These are phyloP conservation scores for Thaleichthys pacificus DNA, from an alignment of 2,797 vertebrate genomes.

Conservation along the genomic window DNA sequence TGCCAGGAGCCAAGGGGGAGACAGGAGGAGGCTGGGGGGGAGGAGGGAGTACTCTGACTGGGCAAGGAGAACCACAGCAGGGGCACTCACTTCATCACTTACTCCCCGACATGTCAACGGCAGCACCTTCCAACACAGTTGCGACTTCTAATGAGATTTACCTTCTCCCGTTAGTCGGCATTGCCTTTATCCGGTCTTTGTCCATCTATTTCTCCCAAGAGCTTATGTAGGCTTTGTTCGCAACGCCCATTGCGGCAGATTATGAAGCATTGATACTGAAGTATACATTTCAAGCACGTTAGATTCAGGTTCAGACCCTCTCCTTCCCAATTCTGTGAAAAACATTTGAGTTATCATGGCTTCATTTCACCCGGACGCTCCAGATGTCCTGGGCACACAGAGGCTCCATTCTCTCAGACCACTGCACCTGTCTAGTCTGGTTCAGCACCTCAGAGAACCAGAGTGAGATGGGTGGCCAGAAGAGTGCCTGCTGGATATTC, in stretches of 20 bases:
- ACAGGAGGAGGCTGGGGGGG: conserved; percentile 20
- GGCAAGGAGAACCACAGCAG: conserved; percentile 58
- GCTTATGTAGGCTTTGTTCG: no score
- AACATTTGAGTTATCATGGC: background rate
- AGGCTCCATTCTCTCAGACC: conserved; percentile 21
- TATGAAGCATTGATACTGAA: background rate
- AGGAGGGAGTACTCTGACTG: conserved; percentile 40
- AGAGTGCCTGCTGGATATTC: conserved; percentile 7
- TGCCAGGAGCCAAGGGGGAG: conserved; percentile 60
- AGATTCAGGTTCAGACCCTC: background rate
- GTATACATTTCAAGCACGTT: background rate
- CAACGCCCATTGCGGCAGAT: background rate
- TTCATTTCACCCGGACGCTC: conserved; percentile 14
- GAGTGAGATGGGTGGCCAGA: conserved; percentile 14
- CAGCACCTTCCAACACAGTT: conserved; percentile 7
- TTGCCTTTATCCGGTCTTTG: background rate
- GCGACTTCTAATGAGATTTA: no score
- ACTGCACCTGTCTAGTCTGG: conserved; percentile 29
- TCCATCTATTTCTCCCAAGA: background rate
- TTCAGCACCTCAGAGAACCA: conserved; percentile 26
- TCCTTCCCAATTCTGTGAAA: background rate
- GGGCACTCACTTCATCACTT: conserved; percentile 58
- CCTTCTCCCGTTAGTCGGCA: no score
- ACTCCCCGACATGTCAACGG: conserved; percentile 24
- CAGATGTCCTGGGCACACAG: background rate